Percentiles rank a stretch among this genome's conserved stretches.
Evolutionary conservation across 2,113 vertebrate species (phyloP).

Genomic region (Cettia cetti): DNA sequence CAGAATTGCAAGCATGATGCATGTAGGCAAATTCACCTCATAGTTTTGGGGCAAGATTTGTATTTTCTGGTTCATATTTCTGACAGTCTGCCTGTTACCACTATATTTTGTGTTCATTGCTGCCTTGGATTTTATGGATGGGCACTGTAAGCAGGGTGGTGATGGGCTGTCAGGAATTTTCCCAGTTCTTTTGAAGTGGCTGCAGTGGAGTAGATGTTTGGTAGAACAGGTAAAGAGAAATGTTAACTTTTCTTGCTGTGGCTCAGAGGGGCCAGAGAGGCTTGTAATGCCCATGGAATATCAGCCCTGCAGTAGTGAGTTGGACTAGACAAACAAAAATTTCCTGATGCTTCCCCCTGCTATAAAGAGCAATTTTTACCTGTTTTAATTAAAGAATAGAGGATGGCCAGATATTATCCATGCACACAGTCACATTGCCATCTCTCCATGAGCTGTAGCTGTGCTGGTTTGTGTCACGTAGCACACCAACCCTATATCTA

Average conservation of each 20-base stretch:
- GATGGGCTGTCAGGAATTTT: background rate
- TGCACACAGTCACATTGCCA: background rate
- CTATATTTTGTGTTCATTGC: background rate
- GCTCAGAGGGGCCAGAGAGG: background rate
- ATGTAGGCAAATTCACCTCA: background rate
- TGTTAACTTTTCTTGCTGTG: background rate
- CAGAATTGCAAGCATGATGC: background rate
- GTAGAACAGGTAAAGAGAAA: background rate
- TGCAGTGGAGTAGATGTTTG: background rate
- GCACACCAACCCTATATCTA: background rate
- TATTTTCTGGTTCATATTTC: background rate
- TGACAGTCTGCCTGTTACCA: background rate
- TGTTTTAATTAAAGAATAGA: background rate
- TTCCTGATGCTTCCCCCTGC: background rate
- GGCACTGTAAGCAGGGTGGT: background rate
- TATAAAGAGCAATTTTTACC: background rate
- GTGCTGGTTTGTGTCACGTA: background rate
- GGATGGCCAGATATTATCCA: fast-evolving
- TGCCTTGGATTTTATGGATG: background rate
- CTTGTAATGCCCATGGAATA: background rate
- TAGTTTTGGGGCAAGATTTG: background rate
- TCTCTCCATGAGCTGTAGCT: background rate
- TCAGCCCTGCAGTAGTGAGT: background rate
- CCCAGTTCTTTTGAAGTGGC: background rate
- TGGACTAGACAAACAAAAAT: background rate